A percentile compares a stretch with the other conserved stretches of the same genome.
phyloP scores from a whole-genome alignment of 2,113 vertebrate genomes.

The Callipepla californica region DNA sequence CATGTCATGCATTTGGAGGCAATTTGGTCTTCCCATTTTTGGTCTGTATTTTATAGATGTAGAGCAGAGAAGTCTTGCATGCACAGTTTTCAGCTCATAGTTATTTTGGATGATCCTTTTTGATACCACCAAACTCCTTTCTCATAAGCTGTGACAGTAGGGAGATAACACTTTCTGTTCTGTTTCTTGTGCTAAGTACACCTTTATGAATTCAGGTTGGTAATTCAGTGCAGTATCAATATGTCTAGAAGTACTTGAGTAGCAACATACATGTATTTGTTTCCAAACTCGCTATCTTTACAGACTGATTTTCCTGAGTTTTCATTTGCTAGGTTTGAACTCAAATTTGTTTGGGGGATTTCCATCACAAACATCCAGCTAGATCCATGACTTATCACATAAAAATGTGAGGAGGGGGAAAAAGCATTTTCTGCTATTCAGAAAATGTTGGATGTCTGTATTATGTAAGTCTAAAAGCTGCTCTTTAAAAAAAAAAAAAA shows the following conservation, averaged over 20 bases:
- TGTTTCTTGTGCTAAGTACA: background rate
- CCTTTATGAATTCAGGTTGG: background rate
- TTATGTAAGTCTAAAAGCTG: conserved; percentile 18
- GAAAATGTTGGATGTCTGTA: background rate
- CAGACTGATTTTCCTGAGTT: background rate
- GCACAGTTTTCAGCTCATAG: background rate
- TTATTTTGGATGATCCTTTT: background rate
- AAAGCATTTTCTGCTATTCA: background rate
- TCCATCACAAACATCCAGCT: background rate
- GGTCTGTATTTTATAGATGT: background rate
- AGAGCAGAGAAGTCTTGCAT: background rate
- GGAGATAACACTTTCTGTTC: background rate
- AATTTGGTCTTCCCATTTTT: background rate
- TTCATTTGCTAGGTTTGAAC: background rate
- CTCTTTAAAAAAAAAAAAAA: background rate
- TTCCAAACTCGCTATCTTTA: background rate
- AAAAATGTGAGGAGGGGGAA: background rate
- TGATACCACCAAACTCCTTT: background rate
- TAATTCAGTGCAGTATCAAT: background rate
- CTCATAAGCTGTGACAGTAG: background rate
- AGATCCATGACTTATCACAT: background rate
- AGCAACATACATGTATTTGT: background rate
- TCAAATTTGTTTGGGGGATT: background rate
- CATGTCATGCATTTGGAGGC: background rate
- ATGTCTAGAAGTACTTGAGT: background rate